phyloP scores from a whole-genome alignment of 2,113 vertebrate species.

The Cheirogaleus medius region DNA sequence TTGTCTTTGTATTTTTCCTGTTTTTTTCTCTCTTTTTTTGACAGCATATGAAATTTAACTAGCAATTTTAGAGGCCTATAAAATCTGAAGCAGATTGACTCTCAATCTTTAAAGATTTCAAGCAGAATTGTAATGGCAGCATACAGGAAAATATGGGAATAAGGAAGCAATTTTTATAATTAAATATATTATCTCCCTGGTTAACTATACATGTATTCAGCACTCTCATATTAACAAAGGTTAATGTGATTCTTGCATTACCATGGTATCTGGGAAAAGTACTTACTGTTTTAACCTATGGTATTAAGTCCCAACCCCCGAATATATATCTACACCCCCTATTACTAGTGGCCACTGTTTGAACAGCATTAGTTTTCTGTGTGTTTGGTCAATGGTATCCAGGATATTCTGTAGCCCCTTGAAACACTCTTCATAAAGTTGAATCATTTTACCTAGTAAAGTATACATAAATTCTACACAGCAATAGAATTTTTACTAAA shows the following conservation, averaged over 20 bases:
- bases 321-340: accelerated
- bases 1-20: not conserved
- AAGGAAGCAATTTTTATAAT: not conserved
- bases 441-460: not conserved
- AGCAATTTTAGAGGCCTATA: constrained; percentile 27
- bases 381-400: not conserved
- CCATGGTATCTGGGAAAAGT: not conserved
- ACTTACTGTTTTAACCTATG: not conserved
- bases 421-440: not conserved
- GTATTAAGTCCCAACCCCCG: accelerated
- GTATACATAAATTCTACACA: not conserved
- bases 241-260: not conserved
- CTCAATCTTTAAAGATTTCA: constrained; percentile 39
- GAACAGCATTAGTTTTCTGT: not conserved
- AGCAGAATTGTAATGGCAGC: not conserved
- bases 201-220: not conserved
- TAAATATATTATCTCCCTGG: not conserved
- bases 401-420: not conserved
- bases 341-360: not conserved
- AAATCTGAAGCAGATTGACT: constrained; percentile 31
- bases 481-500: not conserved
- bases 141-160: not conserved
- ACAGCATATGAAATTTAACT: not conserved
- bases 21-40: not conserved
- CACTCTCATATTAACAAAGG: not conserved